Percentiles rank a stretch among this genome's conserved stretches.
Evolutionary conservation across 1,140 invertebrate genomes (phyloP).

Genomic region (Zaprionus lachaisei): DNA sequence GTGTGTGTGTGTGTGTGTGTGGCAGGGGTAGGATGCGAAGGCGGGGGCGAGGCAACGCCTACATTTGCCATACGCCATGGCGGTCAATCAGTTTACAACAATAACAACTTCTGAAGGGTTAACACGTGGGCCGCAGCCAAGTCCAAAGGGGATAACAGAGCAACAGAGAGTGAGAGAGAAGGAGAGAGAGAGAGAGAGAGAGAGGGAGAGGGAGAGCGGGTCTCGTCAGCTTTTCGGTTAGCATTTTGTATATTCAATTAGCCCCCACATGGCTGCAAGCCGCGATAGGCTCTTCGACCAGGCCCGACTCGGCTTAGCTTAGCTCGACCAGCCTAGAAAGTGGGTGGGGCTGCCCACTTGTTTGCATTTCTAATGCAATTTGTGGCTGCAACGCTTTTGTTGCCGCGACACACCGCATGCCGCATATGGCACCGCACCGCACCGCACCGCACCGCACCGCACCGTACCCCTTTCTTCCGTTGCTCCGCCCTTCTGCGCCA

Average conservation of each 20-base stretch:
- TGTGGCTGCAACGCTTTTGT: conserved; percentile 74
- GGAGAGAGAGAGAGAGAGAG: no score
- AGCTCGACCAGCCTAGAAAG: neutral
- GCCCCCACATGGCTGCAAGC: conserved; percentile 10
- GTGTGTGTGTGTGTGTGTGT: neutral
- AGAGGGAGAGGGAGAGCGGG: neutral
- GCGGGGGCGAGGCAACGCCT: conserved; percentile 16
- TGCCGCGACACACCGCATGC: conserved; percentile 23
- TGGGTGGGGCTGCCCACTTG: conserved; percentile 56
- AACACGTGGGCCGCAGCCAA: conserved; percentile 63
- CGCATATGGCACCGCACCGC: neutral
- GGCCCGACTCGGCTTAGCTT: neutral
- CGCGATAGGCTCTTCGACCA: neutral
- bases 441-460: no score
- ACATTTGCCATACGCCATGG: conserved; percentile 22
- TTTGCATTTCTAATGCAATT: conserved; percentile 83
- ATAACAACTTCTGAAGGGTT: conserved; percentile 74
- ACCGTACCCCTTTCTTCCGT: neutral
- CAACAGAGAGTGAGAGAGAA: neutral
- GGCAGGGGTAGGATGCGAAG: neutral
- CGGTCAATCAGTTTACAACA: conserved; percentile 73
- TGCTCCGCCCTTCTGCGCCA: neutral
- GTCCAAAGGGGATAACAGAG: neutral
- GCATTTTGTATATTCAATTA: conserved; percentile 80
- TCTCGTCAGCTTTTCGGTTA: conserved; percentile 38